Percentiles rank a stretch among this genome's conserved stretches.
Conservation (phyloP, 2,888 invertebrate species). For the Bimastos eiseni region DNA sequence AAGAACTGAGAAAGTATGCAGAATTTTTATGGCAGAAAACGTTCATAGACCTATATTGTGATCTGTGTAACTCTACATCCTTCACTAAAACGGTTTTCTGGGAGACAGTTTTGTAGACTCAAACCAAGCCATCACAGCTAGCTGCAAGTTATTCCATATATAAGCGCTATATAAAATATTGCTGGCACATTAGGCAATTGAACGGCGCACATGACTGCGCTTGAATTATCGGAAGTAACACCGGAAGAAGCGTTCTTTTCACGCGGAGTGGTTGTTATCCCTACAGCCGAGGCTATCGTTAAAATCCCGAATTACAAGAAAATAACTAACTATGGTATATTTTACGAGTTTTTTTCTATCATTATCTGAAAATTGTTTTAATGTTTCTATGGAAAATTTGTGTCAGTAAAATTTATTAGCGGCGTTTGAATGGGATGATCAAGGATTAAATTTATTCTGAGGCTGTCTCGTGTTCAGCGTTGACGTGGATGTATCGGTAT, state of each 20-base stretch:
- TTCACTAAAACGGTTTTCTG: too few relatives aligned
- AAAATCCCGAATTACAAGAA: background rate
- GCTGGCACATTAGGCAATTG: background rate
- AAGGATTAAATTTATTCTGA: background rate
- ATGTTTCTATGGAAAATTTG: background rate
- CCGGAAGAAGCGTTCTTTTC: background rate
- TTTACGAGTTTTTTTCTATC: background rate
- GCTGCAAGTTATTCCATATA: too few relatives aligned
- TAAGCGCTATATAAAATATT: background rate
- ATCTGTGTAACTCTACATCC: too few relatives aligned
- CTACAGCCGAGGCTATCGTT: slow-evolving; percentile 1
- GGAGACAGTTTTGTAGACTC: too few relatives aligned
- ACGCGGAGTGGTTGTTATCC: background rate
- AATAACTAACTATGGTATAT: background rate
- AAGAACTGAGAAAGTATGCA: too few relatives aligned
- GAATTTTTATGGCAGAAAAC: too few relatives aligned
- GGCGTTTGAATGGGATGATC: background rate
- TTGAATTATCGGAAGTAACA: background rate
- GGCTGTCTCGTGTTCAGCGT: background rate
- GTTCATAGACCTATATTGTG: too few relatives aligned
- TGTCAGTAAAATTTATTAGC: background rate
- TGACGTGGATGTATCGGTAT: background rate
- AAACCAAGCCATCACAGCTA: too few relatives aligned
- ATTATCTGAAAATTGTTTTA: background rate
- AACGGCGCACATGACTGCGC: background rate